These are phyloP conservation scores for Hybos culiciformis DNA, from an alignment of 2,888 invertebrate genomes.

Conservation along the genomic window DNA sequence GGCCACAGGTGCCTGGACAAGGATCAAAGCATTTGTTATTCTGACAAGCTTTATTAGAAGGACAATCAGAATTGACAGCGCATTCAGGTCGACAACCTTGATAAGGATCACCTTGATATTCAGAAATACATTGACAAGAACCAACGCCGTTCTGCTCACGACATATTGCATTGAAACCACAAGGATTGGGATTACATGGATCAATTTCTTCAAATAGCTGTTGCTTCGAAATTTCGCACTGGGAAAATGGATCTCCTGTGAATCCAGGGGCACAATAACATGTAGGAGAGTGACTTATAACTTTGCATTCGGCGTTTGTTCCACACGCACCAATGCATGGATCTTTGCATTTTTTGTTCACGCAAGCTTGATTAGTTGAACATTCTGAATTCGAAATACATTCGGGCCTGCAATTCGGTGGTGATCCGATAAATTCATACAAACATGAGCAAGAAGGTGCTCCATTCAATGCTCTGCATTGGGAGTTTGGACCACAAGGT, in stretches of 20 bases:
- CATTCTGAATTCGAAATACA: slow-evolving; percentile 51
- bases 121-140: slow-evolving; percentile 54
- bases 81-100: slow-evolving; percentile 59
- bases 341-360: slow-evolving; percentile 42
- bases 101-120: slow-evolving; percentile 64
- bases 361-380: slow-evolving; percentile 42
- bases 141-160: slow-evolving; percentile 57
- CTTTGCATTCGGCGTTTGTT: slow-evolving; percentile 42
- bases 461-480: slow-evolving; percentile 41
- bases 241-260: slow-evolving; percentile 46
- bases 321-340: slow-evolving; percentile 49
- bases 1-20: slow-evolving; percentile 49
- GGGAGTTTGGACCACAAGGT: slow-evolving; percentile 61
- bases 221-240: slow-evolving; percentile 34
- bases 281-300: slow-evolving; percentile 43
- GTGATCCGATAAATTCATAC: slow-evolving; percentile 43
- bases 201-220: slow-evolving; percentile 34
- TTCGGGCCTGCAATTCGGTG: slow-evolving; percentile 53
- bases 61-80: slow-evolving; percentile 49
- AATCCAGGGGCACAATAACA: slow-evolving; percentile 44
- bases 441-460: slow-evolving; percentile 43
- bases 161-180: slow-evolving; percentile 56
- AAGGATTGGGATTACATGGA: slow-evolving; percentile 42
- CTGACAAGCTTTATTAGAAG: slow-evolving; percentile 51
- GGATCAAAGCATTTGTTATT: slow-evolving; percentile 49